Evolutionary conservation across 2,888 invertebrate species (phyloP).

Genomic region (Eulithis testata): DNA sequence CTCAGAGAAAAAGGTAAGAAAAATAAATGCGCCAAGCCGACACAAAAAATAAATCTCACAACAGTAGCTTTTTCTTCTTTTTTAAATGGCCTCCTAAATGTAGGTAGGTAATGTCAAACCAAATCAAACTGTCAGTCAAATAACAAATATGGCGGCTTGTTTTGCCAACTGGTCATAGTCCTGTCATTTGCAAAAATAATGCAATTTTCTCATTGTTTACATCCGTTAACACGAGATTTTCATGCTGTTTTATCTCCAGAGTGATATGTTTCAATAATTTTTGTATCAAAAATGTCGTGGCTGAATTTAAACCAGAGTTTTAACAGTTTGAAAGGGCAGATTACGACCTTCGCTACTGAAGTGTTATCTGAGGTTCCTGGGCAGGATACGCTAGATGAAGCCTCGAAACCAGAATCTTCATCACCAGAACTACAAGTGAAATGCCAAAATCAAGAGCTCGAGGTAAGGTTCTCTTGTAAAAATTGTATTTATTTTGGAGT

Average conservation of each 20-base stretch:
- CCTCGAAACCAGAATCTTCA: conserved; percentile 51
- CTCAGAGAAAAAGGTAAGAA: too few relatives aligned
- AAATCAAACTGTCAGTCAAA: background rate
- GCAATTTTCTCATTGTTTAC: conserved; percentile 78
- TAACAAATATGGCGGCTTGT: conserved; percentile 62
- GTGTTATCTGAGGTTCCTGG: conserved; percentile 91
- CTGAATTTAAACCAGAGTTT: conserved; percentile 87
- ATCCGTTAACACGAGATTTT: conserved; percentile 48
- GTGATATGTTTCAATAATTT: conserved; percentile 65
- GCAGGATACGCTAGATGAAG: conserved; percentile 67
- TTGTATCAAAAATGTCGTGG: conserved; percentile 86
- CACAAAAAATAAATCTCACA: too few relatives aligned
- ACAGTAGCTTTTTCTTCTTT: too few relatives aligned
- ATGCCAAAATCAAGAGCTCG: conserved; percentile 85
- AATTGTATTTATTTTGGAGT: conserved; percentile 33
- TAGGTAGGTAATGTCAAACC: too few relatives aligned
- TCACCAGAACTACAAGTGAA: conserved; percentile 82
- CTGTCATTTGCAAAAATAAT: conserved; percentile 76
- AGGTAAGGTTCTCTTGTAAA: conserved; percentile 77
- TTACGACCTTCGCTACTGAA: conserved; percentile 94
- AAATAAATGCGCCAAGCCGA: too few relatives aligned
- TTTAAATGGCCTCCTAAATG: too few relatives aligned
- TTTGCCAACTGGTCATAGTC: conserved; percentile 83
- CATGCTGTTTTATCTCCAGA: conserved; percentile 51
- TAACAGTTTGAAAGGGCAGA: conserved; percentile 92